Base-by-base conservation (phyloP, 2,888 invertebrate genomes). In the Entomobrya proxima region DNA sequence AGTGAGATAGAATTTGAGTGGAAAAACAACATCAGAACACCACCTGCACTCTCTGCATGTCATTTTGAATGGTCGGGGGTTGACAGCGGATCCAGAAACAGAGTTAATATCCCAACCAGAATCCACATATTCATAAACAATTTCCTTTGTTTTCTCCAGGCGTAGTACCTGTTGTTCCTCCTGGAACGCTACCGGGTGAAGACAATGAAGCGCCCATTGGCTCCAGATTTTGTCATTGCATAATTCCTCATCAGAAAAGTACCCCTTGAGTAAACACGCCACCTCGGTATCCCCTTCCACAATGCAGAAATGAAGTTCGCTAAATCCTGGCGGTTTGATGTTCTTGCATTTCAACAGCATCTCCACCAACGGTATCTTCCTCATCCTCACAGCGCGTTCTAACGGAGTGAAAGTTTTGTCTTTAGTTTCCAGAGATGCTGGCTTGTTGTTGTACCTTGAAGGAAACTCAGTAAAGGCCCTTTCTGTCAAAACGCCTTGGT, bases 351-450 rank as follows among this genome's bases (percentile, higher is more conserved):
- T 80, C n/a, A 85, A 15, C 2, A 85, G 58, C 4, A 80, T 2
- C 32, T 69, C 61, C 1, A 75, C 52, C 0, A 85, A 69, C 9
- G 40, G 44, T 18, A 75, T 72, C 13, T 80, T 80, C 11, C 76
- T 85, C 85, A 85, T 85, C 5, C 80, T 24, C 2, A 85, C 85
- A 5, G 85, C 85, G 3, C 85, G 37, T 24, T 37, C 75, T 4
- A 85, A 30, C 2, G 85, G 76, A 2, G 85, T 80, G n/a, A 55
- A 85, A 3, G 5, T 9, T 5, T 47, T 37, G 6, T 76, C 47
- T 4, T 27, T 47, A 0, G 37, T 55, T 24, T 76, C 76, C 27
- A 76, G 24, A 4, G 76, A 1, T 6, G 27, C 35, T 6, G 21
- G n/a, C 1, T 44, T 24, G 15, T 2, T 50, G 18, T 80, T 80